Evolutionary conservation across 2,113 vertebrate genomes (phyloP), one percentile per base, ranked within the genome.

Genomic region (Epinephelus cyanopodus): DNA sequence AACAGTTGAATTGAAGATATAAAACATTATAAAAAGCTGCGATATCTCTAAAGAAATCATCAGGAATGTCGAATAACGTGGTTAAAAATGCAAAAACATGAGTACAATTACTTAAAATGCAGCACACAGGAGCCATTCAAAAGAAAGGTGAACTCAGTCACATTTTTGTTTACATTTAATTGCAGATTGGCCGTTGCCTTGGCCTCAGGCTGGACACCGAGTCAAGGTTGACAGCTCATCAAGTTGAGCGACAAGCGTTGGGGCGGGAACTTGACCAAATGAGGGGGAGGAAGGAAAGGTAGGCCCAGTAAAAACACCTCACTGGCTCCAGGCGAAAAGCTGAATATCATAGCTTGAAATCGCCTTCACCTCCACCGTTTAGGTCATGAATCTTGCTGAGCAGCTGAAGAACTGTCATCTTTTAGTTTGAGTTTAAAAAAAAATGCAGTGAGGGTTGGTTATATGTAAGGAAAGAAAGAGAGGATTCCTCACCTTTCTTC

Each of bases 141-240:
- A 33, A 39, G 23, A 25, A 39, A 66, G 29, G 37, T 61, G 60
- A 81, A 58, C 45, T n/a, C 47, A 1, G 25, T 45, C 63, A 19
- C 42, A 25, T 64, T 74, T 77, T 25, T 83, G 83, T 86, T 85
- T 80, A 21, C 58, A 61, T 80, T 63, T 68, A 81, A 77, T 78
- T 78, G 81, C 81, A 81, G 81, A 67, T 62, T 17, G 66, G 54
- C 69, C 1, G 66, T 25, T 62, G 21, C 79, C 67, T 42, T 23
- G 17, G 68, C 80, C 68, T 53, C 66, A 3, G 74, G 82, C 81
- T 65, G 73, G 68, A 70, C 56, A 12, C 70, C 4, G 56, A 78
- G 7, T 83, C 74, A 66, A 85, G 73, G 84, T 27, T 83, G 84
- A 89, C 75, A 56, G 84, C 86, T 74, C 79, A 23, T 90, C 85